Conservation (phyloP, 1,140 invertebrate species). For the Aphidius gifuensis region DNA sequence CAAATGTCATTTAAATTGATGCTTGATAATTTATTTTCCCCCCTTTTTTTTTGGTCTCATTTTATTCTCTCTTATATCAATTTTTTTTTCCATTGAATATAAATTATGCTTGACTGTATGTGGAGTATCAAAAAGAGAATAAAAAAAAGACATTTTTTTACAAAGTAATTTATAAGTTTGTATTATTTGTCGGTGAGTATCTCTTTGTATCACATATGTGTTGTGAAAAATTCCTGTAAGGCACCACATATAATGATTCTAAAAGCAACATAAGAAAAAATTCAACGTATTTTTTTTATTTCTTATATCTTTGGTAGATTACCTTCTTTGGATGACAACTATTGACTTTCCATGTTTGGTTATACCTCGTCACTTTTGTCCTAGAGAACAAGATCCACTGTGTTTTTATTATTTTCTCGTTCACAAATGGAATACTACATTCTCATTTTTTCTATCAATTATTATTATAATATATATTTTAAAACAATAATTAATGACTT, state of each 20-base stretch:
- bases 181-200: constrained; percentile 24
- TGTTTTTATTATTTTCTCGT: constrained; percentile 3
- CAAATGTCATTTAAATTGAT: constrained; percentile 16
- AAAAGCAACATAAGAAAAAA: background rate
- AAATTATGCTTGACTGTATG: no score
- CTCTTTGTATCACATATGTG: constrained; percentile 4
- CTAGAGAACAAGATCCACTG: constrained; percentile 32
- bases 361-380: constrained; percentile 33
- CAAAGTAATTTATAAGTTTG: constrained; percentile 20
- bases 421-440: background rate
- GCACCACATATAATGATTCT: constrained; percentile 16
- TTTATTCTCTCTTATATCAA: background rate
- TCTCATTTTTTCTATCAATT: constrained; percentile 14
- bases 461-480: background rate
- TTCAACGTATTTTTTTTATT: background rate
- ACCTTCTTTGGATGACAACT: constrained; percentile 41
- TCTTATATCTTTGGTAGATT: constrained; percentile 30
- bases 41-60: background rate
- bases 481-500: background rate
- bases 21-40: background rate
- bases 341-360: constrained; percentile 31
- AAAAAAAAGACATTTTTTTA: background rate
- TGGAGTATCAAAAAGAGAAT: no score
- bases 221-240: constrained; percentile 14
- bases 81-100: background rate